A percentile compares a stretch with the other conserved stretches of the same genome.
These are phyloP conservation scores for Lymantria dispar DNA, from an alignment of 2,888 invertebrate species.

Conservation along the genomic window DNA sequence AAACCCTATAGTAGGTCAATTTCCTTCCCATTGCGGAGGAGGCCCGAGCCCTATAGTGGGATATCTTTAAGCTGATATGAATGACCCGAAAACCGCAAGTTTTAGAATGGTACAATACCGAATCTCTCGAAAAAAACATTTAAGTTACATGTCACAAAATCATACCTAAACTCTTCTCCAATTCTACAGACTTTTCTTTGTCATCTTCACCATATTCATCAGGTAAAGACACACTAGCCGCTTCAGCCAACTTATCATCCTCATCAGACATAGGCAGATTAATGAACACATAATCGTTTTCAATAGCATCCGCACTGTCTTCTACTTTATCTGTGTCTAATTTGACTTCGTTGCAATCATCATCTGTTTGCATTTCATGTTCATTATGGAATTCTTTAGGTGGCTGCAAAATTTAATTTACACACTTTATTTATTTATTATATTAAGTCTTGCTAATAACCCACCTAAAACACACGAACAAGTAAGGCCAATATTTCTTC, in stretches of 20 bases:
- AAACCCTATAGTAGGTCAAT: no score
- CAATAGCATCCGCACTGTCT: conserved; percentile 6
- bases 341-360: conserved; percentile 46
- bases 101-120: no score
- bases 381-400: conserved; percentile 56
- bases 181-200: conserved; percentile 13
- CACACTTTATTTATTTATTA: not conserved
- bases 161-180: no score
- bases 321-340: conserved; percentile 41
- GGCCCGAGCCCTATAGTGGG: no score
- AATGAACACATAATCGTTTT: conserved; percentile 1
- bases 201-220: conserved; percentile 18
- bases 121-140: no score
- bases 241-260: conserved; percentile 19
- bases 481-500: no score
- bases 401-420: conserved; percentile 30
- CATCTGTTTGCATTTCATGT: conserved; percentile 60
- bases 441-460: no score
- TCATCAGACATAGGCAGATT: conserved; percentile 17
- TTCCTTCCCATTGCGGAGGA: no score
- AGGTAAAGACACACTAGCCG: conserved; percentile 22
- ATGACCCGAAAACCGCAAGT: no score
- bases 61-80: no score
- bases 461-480: no score
- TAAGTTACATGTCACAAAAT: no score